Base-by-base conservation (phyloP, 2,888 invertebrate species). In the Physocephala rufipes region DNA sequence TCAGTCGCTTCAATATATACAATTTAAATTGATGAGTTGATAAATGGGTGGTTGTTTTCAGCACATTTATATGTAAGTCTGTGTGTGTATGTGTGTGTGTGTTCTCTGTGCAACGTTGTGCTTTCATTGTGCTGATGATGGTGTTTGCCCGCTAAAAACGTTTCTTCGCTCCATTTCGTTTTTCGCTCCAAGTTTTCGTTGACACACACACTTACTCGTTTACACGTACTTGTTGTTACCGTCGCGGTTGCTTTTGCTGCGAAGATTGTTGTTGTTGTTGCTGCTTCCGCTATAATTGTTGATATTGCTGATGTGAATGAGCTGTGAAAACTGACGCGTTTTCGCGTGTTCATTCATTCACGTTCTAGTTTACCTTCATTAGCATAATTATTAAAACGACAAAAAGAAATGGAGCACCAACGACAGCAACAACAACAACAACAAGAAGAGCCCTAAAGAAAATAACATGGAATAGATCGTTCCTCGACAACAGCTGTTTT, bases 321-420 rank as follows among this genome's bases (percentile, higher is more conserved):
- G 76, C 74, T 75, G 73, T 73, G 74, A 76, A 75, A 74, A 74
- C 63, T 74, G 53, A 72, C 74, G 71, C 72, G 36, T 36, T 67
- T 43, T 65, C 59, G 36, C 64, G n/a, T n/a, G n/a, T n/a, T n/a
- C n/a, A 36, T 36, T 36, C 36, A 36, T 36, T 36, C 36, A 36
- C 51, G 71, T 55, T 63, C 28, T 21, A 13, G 15, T 13, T n/a
- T 30, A 9, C 65, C n/a, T 58, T 59, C 49, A 61, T 65, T 63
- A 66, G 67, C 73, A 70, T 63, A 62, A 59, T 47, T 51, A n/a
- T n/a, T n/a, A n/a, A n/a, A n/a, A n/a, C n/a, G n/a, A n/a, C n/a
- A n/a, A n/a, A n/a, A n/a, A n/a, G n/a, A n/a, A n/a, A n/a, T n/a
- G n/a, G n/a, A 59, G 28, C 65, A 69, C 24, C 49, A 59, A 51